Percentiles rank a stretch among this genome's conserved stretches.
Conservation (phyloP, 1,140 invertebrate genomes). For the Trachymyrmex septentrionalis region DNA sequence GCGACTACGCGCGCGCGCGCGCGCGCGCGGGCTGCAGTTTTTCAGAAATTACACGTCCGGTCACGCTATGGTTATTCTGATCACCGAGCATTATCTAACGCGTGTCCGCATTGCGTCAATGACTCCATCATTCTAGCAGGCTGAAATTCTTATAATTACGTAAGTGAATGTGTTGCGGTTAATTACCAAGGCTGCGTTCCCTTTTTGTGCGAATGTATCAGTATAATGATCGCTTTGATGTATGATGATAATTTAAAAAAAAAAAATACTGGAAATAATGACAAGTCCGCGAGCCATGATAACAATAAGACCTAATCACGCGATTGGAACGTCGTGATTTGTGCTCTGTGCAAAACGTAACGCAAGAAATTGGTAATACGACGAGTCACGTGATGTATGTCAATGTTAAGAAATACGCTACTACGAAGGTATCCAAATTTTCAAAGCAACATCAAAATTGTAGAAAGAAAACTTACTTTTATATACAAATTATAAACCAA, state of each 20-base stretch:
- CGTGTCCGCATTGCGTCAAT: conserved; percentile 72
- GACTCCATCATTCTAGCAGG: conserved; percentile 59
- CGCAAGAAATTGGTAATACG: conserved; percentile 44
- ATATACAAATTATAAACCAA: not conserved
- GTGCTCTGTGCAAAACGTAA: conserved; percentile 17
- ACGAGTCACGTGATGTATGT: conserved; percentile 15
- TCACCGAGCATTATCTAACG: conserved; percentile 66
- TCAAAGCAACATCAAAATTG: not conserved
- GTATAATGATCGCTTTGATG: conserved; percentile 23
- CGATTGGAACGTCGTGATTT: conserved; percentile 59
- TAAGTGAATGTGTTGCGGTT: conserved; percentile 57
- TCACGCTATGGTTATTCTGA: conserved; percentile 70
- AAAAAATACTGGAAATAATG: conserved; percentile 47
- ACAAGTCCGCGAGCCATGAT: conserved; percentile 28
- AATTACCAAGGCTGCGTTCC: conserved; percentile 65
- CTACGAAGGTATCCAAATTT: not conserved
- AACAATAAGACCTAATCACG: conserved; percentile 60
- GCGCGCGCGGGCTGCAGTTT: conserved; percentile 51
- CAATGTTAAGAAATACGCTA: conserved; percentile 4
- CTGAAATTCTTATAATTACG: conserved; percentile 66
- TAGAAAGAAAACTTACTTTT: not conserved
- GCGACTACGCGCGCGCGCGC: not conserved
- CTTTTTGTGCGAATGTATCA: not conserved
- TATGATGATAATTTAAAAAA: conserved; percentile 42
- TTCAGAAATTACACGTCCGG: conserved; percentile 73